Evolutionary conservation across 2,797 vertebrate genomes (phyloP).

Genomic region (Cossypha dichroa): DNA sequence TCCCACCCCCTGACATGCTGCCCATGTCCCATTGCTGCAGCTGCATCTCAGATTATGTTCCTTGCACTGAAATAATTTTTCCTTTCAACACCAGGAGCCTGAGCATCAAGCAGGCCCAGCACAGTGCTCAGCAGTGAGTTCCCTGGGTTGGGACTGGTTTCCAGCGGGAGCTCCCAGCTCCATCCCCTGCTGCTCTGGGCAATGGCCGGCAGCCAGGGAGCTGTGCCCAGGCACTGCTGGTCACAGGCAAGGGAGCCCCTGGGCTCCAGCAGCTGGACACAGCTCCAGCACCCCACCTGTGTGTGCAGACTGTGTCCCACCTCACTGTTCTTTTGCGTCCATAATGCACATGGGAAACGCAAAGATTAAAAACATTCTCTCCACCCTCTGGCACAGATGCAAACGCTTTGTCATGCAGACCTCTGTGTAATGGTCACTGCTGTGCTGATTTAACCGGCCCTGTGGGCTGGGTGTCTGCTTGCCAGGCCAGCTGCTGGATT

Average conservation of each 20-base stretch:
- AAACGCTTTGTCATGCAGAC: rapidly evolving
- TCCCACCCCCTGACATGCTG: background rate
- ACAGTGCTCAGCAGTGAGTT: rapidly evolving
- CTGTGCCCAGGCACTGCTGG: background rate
- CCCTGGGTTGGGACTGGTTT: background rate
- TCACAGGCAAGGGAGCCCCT: background rate
- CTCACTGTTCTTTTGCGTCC: rapidly evolving
- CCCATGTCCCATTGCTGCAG: background rate
- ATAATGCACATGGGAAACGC: background rate
- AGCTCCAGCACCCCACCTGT: background rate
- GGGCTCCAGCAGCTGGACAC: background rate
- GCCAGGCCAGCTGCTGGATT: background rate
- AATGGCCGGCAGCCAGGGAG: background rate
- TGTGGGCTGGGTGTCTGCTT: background rate
- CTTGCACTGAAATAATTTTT: background rate
- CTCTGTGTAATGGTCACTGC: background rate
- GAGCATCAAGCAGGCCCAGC: rapidly evolving
- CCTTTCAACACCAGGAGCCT: background rate
- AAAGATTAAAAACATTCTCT: background rate
- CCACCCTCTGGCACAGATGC: background rate
- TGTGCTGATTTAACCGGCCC: background rate
- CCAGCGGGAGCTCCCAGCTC: background rate
- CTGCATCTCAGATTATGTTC: background rate
- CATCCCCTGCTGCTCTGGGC: rapidly evolving
- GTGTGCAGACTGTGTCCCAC: background rate